A percentile compares a stretch with the other conserved stretches of the same genome.
Evolutionary conservation across 2,888 invertebrate species (phyloP).

Genomic region (Trimorus sp.): DNA sequence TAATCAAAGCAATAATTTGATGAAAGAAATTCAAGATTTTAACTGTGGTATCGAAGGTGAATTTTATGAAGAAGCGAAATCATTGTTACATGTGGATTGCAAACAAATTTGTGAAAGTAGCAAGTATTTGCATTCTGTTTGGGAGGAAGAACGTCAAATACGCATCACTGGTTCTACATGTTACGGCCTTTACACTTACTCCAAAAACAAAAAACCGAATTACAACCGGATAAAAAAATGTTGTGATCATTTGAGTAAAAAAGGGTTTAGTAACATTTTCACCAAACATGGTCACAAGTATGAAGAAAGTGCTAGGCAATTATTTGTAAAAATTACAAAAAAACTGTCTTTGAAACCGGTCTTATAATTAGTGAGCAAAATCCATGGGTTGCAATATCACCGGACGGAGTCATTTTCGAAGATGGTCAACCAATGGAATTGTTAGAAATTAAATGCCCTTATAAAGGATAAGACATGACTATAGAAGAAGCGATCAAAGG

Average conservation of each 20-base stretch:
- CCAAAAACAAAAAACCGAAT: background rate
- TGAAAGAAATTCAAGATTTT: too few relatives aligned
- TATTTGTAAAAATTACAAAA: background rate
- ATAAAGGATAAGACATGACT: background rate
- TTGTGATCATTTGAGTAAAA: background rate
- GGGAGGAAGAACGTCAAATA: too few relatives aligned
- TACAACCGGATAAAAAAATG: conserved; percentile 9
- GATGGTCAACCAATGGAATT: background rate
- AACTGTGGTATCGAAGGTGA: too few relatives aligned
- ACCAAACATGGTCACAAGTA: background rate
- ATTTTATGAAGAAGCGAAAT: too few relatives aligned
- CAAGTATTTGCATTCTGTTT: too few relatives aligned
- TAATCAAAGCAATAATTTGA: too few relatives aligned
- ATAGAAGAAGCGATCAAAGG: background rate
- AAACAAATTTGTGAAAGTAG: too few relatives aligned
- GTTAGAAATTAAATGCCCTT: background rate
- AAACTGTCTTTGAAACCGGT: background rate
- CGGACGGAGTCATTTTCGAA: background rate
- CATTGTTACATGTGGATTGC: too few relatives aligned
- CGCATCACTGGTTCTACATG: background rate
- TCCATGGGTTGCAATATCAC: background rate
- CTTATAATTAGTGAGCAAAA: background rate
- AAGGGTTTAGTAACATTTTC: background rate
- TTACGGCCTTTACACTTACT: background rate
- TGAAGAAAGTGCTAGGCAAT: background rate